Base-by-base conservation (phyloP, 2,113 vertebrate species). In the Romanogobio albipinnatus region DNA sequence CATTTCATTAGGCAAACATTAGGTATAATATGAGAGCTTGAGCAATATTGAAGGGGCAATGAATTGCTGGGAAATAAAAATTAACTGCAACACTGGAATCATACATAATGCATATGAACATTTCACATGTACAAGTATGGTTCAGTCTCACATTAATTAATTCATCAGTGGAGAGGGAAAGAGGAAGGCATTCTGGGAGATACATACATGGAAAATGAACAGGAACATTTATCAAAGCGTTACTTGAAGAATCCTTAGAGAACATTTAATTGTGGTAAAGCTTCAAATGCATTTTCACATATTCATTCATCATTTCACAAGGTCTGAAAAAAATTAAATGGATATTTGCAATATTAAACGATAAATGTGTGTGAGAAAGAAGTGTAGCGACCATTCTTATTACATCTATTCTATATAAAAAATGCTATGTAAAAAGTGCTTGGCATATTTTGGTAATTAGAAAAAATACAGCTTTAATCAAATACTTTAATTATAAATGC, bases 61-160 rank as follows among this genome's bases (percentile, higher is more conserved):
- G 47, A 73, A 73, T 51, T 79, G 76, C 62, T 62, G 47, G n/a
- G 45, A 79, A 81, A 78, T 47, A 85, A 59, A 59, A 94, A 94
- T 94, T 90, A 93, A 94, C 90, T 89, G 91, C 89, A 94, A 93
- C 90, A 93, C 91, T 90, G 91, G 91, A 93, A 91, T 94, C 91
- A 94, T 94, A 91, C 91, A 93, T 93, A 94, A 94, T 93, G 90
- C 93, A 94, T 94, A 91, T 87, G 87, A 93, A 93, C 92, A 92
- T 93, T 93, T 91, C 91, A 91, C 89, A 92, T 91, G 91, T 93
- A 92, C 92, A 92, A 89, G 90, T 89, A 89, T 90, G 90, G 88
- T 91, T 83, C 22, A 74, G 58, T 33, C 7, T 4, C 22, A 26
- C 24, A 45, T 92, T 91, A 93, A 95, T 94, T 93, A 86, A 92